These are phyloP conservation scores for Phortica variegata DNA, from an alignment of 1,140 invertebrate species.

Conservation along the genomic window DNA sequence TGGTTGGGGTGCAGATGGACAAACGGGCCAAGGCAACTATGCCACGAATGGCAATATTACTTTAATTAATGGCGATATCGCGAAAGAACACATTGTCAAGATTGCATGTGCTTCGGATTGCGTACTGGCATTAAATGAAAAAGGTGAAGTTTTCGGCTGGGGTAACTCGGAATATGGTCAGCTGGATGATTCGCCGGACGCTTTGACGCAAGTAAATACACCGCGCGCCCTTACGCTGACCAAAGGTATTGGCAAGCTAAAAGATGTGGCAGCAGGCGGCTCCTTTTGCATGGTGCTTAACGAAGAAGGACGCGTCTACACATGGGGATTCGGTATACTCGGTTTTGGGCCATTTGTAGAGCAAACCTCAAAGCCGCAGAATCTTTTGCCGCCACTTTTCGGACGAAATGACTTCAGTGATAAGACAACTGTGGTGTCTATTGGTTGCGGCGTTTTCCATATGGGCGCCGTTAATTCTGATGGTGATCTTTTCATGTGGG, in stretches of 20 bases:
- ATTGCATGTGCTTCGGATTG: conserved; percentile 81
- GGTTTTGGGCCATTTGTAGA: conserved; percentile 81
- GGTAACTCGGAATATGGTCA: conserved; percentile 95
- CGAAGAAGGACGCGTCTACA: conserved; percentile 81
- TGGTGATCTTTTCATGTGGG: conserved; percentile 89
- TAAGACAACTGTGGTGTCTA: conserved; percentile 66
- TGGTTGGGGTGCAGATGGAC: conserved; percentile 94
- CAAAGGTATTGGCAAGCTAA: conserved; percentile 71
- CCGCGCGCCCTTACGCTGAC: conserved; percentile 68
- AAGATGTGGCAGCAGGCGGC: conserved; percentile 82
- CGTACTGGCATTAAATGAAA: conserved; percentile 86
- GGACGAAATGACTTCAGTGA: conserved; percentile 80
- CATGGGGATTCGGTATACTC: conserved; percentile 91
- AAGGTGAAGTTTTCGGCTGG: conserved; percentile 95
- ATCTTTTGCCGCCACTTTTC: conserved; percentile 79
- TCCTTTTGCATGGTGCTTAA: conserved; percentile 73
- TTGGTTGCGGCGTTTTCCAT: conserved; percentile 75
- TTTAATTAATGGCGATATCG: conserved; percentile 77
- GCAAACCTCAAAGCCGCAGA: conserved; percentile 65
- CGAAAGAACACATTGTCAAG: conserved; percentile 79
- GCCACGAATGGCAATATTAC: conserved; percentile 63
- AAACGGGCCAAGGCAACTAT: conserved; percentile 82
- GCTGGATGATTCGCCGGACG: conserved; percentile 60
- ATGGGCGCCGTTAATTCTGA: conserved; percentile 76
- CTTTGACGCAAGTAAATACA: conserved; percentile 66